phyloP scores from a whole-genome alignment of 2,888 invertebrate species.

The Ormia ochracea region DNA sequence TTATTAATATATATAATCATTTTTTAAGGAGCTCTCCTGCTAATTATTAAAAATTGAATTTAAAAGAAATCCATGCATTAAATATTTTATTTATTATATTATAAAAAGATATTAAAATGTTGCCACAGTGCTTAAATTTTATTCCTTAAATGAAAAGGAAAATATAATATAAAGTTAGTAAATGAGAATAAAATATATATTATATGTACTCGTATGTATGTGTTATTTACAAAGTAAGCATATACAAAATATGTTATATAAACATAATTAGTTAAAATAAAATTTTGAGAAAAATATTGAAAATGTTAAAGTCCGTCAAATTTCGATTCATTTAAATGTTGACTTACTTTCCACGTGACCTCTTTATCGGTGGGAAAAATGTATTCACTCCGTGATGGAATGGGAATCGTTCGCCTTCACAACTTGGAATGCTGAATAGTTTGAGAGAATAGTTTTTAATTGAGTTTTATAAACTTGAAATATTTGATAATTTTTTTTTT shows the following conservation, averaged over 20 bases:
- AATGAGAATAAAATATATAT: not conserved
- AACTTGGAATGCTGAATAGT: too few species aligned
- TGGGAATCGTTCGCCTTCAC: too few species aligned
- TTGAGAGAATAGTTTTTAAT: too few species aligned
- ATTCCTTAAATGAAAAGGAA: conserved; percentile 50
- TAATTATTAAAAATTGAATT: too few species aligned
- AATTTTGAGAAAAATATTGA: conserved; percentile 21
- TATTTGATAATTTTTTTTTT: too few species aligned
- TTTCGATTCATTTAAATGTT: not conserved
- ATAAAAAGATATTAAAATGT: conserved; percentile 25
- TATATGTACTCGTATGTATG: too few species aligned
- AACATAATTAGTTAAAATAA: conserved; percentile 7
- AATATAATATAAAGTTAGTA: conserved; percentile 62
- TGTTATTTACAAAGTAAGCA: conserved; percentile 29
- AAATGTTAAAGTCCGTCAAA: not conserved
- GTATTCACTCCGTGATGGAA: too few species aligned
- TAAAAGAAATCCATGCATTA: not conserved
- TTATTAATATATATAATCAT: conserved; percentile 60
- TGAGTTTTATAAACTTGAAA: too few species aligned
- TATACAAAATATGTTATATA: conserved; percentile 10
- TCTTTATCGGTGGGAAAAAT: not conserved
- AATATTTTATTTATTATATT: conserved; percentile 30
- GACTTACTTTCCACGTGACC: not conserved
- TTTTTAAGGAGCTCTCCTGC: conserved; percentile 43
- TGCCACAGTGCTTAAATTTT: conserved; percentile 57